Conservation (phyloP, 2,113 vertebrate genomes). For the Dromiciops gliroides region DNA sequence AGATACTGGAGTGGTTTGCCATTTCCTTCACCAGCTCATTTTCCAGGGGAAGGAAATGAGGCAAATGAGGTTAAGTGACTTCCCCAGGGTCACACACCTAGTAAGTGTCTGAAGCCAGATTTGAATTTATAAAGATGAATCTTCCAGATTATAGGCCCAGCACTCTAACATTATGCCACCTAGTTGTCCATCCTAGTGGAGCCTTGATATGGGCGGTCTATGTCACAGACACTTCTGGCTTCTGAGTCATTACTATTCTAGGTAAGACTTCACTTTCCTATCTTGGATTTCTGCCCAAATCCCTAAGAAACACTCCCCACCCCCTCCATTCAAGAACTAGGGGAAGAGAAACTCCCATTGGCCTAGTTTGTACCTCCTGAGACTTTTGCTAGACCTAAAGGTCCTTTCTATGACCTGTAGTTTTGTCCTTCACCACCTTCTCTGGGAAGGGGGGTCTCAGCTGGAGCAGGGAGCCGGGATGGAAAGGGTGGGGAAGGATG, state of each 20-base stretch:
- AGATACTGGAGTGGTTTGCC: background rate
- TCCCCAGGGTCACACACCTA: background rate
- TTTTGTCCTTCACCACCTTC: background rate
- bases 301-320: background rate
- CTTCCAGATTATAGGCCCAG: background rate
- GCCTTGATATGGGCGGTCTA: background rate
- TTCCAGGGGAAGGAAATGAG: background rate
- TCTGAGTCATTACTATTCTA: constrained; percentile 13
- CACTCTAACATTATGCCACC: background rate
- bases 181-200: background rate
- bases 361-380: background rate
- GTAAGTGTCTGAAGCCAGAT: background rate
- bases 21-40: background rate
- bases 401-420: background rate
- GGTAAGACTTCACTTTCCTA: background rate
- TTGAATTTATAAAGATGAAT: background rate
- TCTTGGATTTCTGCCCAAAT: background rate
- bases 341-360: background rate
- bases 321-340: constrained; percentile 34
- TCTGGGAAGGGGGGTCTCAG: background rate
- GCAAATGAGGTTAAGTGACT: background rate
- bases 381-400: background rate
- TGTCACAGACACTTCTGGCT: background rate
- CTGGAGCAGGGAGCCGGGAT: background rate
- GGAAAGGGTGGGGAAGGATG: background rate